These are phyloP conservation scores for Eupeodes corollae DNA, from an alignment of 1,140 invertebrate species.

Conservation along the genomic window DNA sequence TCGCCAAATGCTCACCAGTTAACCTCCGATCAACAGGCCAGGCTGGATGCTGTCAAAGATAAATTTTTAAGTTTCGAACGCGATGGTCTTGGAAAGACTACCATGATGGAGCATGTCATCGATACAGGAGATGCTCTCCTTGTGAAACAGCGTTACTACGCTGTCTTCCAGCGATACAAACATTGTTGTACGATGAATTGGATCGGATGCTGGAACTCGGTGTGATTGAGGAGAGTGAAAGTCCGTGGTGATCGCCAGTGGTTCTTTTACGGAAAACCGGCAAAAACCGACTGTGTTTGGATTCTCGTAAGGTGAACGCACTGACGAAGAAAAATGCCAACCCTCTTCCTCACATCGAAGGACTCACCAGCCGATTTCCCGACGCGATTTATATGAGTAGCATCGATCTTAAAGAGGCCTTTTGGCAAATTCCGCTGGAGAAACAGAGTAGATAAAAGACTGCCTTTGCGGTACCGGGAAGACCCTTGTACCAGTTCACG, in stretches of 20 bases:
- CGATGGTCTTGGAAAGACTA: conserved; percentile 3
- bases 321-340: neutral
- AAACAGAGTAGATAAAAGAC: conserved; percentile 28
- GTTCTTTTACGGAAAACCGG: conserved; percentile 16
- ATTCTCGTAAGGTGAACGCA: conserved; percentile 18
- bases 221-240: conserved; percentile 6
- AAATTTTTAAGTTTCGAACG: no score
- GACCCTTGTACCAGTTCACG: conserved; percentile 22
- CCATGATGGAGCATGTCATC: conserved; percentile 18
- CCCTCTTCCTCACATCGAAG: conserved; percentile 12
- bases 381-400: conserved; percentile 9
- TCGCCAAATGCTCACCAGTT: no score
- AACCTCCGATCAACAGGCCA: no score
- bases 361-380: conserved; percentile 7
- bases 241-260: neutral
- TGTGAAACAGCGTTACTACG: conserved; percentile 19
- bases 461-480: conserved; percentile 36
- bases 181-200: neutral
- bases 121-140: conserved; percentile 15
- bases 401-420: conserved; percentile 24
- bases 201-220: conserved; percentile 5
- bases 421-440: conserved; percentile 27
- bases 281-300: conserved; percentile 16
- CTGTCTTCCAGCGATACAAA: conserved; percentile 7
- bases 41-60: no score